Base-by-base conservation (phyloP, 1,140 invertebrate species). In the Brachionus angularis region DNA sequence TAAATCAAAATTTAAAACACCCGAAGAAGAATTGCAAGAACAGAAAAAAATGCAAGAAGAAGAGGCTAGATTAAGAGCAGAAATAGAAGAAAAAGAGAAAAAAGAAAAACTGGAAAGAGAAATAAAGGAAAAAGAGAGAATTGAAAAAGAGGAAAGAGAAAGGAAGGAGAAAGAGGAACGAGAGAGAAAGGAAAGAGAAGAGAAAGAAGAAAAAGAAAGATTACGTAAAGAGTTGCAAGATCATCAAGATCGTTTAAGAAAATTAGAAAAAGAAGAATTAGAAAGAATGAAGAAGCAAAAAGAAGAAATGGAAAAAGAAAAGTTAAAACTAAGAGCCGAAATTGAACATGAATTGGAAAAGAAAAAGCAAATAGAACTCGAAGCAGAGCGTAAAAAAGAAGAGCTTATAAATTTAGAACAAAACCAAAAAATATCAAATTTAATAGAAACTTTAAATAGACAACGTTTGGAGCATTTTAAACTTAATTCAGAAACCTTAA, bases 401-500 rank as follows among this genome's bases (percentile, higher is more conserved):
- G n/a, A n/a, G n/a, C n/a, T n/a, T n/a, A n/a, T n/a, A n/a, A n/a
- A n/a, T n/a, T n/a, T n/a, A n/a, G n/a, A n/a, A 42, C 18, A 21
- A 42, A 34, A 58, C 10, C 33, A 58, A 58, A 58, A 58, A 58
- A 58, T 58, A 42, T 39, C 18, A 18, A 34, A 36, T 23, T 7
- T 58, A 39, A 58, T 58, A 23, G 18, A 58, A 1, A 39, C 18
- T 14, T 36, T 58, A 4, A 58, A 36, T 39, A 36, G n/a, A 34
- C 53, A 58, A 39, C n/a, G 33, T 14, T 21, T 34, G 21, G 33
- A 39, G 14, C 21, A 39, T 58, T 58, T 58, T 58, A 34, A 58
- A 58, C 36, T 58, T 31, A 58, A 58, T 36, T 39, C 36, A 58
- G 53, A 58, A 58, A 58, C 34, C 23, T 39, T 58, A 39, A 58